Evolutionary conservation across 1,140 invertebrate genomes (phyloP).

Genomic region (Camponotus vicinus): DNA sequence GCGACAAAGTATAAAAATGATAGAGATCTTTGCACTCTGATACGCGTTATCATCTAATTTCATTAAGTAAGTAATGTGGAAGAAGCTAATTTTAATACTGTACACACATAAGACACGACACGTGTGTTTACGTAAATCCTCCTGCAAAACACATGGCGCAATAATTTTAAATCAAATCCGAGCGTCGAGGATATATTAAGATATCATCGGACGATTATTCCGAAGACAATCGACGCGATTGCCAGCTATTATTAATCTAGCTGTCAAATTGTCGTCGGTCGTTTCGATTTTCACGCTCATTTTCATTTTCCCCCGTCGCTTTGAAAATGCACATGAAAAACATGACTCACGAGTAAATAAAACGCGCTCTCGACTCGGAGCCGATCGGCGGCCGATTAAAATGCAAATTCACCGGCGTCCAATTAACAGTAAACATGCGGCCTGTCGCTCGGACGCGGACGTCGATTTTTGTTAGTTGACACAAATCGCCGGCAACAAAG

Average conservation of each 20-base stretch:
- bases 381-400: conserved; percentile 42
- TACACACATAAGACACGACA: background rate
- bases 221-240: background rate
- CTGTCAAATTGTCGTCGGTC: conserved; percentile 2
- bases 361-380: conserved; percentile 22
- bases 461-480: conserved; percentile 50
- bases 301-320: background rate
- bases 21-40: conserved; percentile 25
- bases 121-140: background rate
- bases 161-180: conserved; percentile 6
- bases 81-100: conserved; percentile 19
- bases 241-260: background rate
- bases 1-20: background rate
- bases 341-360: conserved; percentile 42
- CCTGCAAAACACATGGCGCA: conserved; percentile 10
- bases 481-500: conserved; percentile 42
- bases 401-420: conserved; percentile 60
- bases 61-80: background rate
- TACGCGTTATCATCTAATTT: conserved; percentile 7
- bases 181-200: background rate
- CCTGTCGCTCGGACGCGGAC: conserved; percentile 47
- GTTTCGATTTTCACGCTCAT: conserved; percentile 10
- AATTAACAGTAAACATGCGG: conserved; percentile 62
- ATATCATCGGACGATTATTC: background rate
- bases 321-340: conserved; percentile 44